phyloP scores from a whole-genome alignment of 2,797 vertebrate genomes.

The Telmatherina bonti region DNA sequence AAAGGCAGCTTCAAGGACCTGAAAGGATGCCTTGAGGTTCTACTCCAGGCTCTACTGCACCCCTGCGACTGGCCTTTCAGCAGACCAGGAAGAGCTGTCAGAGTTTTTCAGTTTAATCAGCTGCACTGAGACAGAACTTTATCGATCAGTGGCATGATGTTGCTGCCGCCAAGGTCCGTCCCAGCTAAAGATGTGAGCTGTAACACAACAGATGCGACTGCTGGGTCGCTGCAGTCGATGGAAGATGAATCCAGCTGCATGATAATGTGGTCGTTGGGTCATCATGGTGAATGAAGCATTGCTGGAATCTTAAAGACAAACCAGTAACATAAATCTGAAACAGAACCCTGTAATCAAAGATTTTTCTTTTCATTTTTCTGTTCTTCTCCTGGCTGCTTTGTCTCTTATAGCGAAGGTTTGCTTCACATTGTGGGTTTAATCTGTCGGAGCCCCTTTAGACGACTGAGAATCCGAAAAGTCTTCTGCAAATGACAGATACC shows the following conservation, averaged over 20 bases:
- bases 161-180: constrained; percentile 44
- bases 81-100: constrained; percentile 56
- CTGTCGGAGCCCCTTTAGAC: too few species aligned
- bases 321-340: too few species aligned
- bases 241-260: background rate
- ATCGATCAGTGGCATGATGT: constrained; percentile 67
- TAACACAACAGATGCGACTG: constrained; percentile 40
- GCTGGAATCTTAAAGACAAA: too few species aligned
- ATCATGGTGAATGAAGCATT: too few species aligned
- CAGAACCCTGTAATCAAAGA: too few species aligned
- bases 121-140: constrained; percentile 62
- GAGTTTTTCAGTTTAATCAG: constrained; percentile 71
- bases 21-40: background rate
- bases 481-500: too few species aligned
- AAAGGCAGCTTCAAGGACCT: constrained; percentile 25
- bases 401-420: too few species aligned
- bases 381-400: too few species aligned
- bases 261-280: too few species aligned
- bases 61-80: constrained; percentile 20
- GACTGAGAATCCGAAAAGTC: too few species aligned
- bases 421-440: too few species aligned
- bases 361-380: too few species aligned
- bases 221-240: constrained; percentile 15
- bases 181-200: constrained; percentile 48
- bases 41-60: constrained; percentile 24